phyloP scores from a whole-genome alignment of 2,797 vertebrate genomes.

The Nyctibius grandis region DNA sequence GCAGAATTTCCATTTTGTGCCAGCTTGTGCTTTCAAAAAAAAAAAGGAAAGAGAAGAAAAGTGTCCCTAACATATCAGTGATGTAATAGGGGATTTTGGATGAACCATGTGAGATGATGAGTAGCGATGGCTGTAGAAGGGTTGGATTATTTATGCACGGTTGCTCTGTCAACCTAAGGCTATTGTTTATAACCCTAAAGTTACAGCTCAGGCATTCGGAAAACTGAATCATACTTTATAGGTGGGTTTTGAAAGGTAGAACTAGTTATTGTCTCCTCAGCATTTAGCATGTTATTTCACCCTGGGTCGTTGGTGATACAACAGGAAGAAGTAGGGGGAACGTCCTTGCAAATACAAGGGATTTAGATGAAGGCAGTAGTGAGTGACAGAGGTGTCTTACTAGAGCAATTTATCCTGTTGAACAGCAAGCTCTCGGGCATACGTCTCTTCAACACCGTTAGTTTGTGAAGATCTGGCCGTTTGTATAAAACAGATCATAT shows the following conservation, averaged over 20 bases:
- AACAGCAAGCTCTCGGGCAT: neutral
- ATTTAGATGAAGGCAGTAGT: neutral
- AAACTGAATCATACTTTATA: neutral
- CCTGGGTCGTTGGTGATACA: neutral
- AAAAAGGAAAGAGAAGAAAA: too few relatives aligned
- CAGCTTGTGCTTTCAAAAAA: neutral
- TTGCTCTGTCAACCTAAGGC: neutral
- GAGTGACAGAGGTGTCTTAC: neutral
- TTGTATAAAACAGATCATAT: neutral
- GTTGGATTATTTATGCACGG: neutral
- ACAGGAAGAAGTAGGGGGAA: neutral
- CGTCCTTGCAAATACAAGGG: neutral
- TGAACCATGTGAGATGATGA: neutral
- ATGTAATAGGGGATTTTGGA: neutral
- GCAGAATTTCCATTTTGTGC: neutral
- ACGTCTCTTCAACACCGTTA: neutral
- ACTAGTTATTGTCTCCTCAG: neutral
- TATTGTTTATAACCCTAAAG: neutral
- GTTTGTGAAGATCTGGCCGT: neutral
- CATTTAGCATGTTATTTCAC: neutral
- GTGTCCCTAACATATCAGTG: rapidly evolving
- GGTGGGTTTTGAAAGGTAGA: neutral
- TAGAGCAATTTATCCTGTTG: neutral
- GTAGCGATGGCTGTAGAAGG: neutral
- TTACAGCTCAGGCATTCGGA: neutral